Evolutionary conservation across 2,797 vertebrate species (phyloP), one percentile per base, ranked within the genome.

Genomic region (Hemitrygon akajei): DNA sequence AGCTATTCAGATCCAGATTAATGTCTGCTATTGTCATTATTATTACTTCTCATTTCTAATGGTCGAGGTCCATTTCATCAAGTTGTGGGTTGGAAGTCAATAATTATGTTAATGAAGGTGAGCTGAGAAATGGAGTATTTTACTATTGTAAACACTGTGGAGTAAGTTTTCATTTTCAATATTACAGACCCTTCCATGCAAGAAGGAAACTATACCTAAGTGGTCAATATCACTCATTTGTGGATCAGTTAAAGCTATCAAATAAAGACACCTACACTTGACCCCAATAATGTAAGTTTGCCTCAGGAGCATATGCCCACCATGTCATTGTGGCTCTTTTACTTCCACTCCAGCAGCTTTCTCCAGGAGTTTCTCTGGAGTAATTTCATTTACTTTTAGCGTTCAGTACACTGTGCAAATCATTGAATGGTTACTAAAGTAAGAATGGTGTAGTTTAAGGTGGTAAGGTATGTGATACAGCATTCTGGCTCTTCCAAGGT

Each of bases 181-280:
- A 20, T 7, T 69, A 16, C 18, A 89, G n/a, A 89, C 6, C 18
- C 5, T 34, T 89, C 16, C 56, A 86, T n/a, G 82, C 56, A 10
- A 34, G 86, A 34, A 20, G 60, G 60, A 37, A 89, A 89, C n/a
- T 69, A 10, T n/a, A n/a, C 66, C 82, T 12, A 7, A 0, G 66
- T n/a, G 20, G 30, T 37, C 86, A 89, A 34, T 22, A 37, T 69
- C 60, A 22, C 30, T 66, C 60, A 69, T 18, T 37, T 18, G 7
- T 89, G 86, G 60, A n/a, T 37, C 86, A 89, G 86, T n/a, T 63
- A 89, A 5, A 37, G 60, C 84, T 66, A 66, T n/a, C 81, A 82
- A 56, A 82, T 27, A 82, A 82, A 82, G 22, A 25, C 5, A 60
- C n/a, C 18, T 63, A 18, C 2, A 11, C 84, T 63, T 63, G 84